A percentile compares a stretch with the other conserved stretches of the same genome.
phyloP scores from a whole-genome alignment of 2,888 invertebrate species.

The Cephonodes hylas region DNA sequence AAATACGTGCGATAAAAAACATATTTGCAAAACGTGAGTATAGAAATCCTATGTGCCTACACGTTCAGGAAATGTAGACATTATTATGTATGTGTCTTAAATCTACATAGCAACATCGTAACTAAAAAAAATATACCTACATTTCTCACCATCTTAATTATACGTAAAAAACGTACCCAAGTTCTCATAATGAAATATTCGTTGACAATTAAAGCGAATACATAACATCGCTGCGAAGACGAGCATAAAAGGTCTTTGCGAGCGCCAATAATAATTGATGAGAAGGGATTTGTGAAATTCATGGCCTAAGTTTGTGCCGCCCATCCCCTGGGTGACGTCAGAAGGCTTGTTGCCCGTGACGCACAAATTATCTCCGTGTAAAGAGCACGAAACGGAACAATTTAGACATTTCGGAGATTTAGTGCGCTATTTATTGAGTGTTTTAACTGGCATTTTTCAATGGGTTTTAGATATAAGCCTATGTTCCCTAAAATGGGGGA shows the following conservation, averaged over 20 bases:
- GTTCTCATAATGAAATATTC: neutral
- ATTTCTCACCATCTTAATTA: neutral
- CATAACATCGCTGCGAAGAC: conserved; percentile 17
- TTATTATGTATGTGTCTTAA: too few relatives aligned
- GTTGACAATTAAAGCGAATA: neutral
- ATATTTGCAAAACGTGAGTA: too few relatives aligned
- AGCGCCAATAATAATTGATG: conserved; percentile 21
- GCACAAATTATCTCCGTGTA: neutral
- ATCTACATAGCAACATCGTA: too few relatives aligned
- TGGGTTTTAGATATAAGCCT: too few relatives aligned
- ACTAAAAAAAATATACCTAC: too few relatives aligned
- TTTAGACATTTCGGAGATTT: neutral
- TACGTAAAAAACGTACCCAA: neutral
- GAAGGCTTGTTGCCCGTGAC: neutral
- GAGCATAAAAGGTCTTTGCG: conserved; percentile 20
- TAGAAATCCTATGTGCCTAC: too few relatives aligned
- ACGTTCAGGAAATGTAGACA: too few relatives aligned
- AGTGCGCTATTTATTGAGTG: too few relatives aligned
- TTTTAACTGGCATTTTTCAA: too few relatives aligned
- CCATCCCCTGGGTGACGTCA: neutral
- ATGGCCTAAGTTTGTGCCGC: conserved; percentile 13
- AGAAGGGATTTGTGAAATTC: conserved; percentile 18
- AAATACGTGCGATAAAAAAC: too few relatives aligned
- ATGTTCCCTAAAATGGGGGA: too few relatives aligned
- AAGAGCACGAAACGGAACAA: neutral